Evolutionary conservation across 2,113 vertebrate species (phyloP), one percentile per base, ranked within the genome.

Genomic region (Phaethornis superciliosus): DNA sequence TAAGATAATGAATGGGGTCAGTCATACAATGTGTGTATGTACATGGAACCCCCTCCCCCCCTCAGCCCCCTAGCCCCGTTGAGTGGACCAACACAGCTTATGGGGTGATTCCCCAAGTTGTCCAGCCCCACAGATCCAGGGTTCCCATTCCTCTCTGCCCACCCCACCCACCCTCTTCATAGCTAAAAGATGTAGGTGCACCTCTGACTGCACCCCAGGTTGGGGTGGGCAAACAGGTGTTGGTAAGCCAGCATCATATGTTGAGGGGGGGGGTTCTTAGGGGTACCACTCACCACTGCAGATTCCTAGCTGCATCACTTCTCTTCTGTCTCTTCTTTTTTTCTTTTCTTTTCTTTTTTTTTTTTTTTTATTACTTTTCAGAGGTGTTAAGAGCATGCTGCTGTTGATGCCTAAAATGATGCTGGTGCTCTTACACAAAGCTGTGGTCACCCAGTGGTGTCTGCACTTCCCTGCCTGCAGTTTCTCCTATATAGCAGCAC

Each of bases 21-120:
- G 37, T 51, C 52, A 28, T 4, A 5, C 7, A 15, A 17, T 4
- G 21, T 28, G 18, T 35, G 37, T 26, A 44, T 42, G 32, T 19
- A 56, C 15, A 18, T 19, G 18, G 18, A 15, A 46, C 44, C 15
- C 44, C 42, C 42, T 15, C 42, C 42, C 42, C 42, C 16, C 44
- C 16, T 46, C 44, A 16, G 44, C 7, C 15, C 32, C 5, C 35
- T 20, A 55, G 40, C 8, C 28, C 37, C 0, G 0, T 13, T 42
- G 7, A n/a, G n/a, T 32, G 44, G 37, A 44, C 5, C 42, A 19
- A n/a, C 32, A 49, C 24, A 35, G 37, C 15, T 69, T 30, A 12
- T 2, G 2, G 32, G 0, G 8, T 74, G 72, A 42, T 26, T 15
- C 26, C 13, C 30, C 19, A 59, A 18, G 4, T 14, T 4, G 1